Base-by-base conservation (phyloP, 1,140 invertebrate species). In the Plectrocnemia conspersa region DNA sequence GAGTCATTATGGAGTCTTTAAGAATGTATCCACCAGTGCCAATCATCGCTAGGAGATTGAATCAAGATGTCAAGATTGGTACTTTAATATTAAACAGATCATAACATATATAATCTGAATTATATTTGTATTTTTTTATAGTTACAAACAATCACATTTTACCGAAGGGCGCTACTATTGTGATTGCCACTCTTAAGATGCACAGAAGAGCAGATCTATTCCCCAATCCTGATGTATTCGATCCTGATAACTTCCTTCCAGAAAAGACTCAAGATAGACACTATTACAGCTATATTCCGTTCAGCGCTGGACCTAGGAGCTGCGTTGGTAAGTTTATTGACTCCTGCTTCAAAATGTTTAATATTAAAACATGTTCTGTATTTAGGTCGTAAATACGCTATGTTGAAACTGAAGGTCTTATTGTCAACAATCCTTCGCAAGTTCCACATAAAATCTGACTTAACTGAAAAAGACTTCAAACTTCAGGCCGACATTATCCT, bases 21-120 rank as follows among this genome's bases (percentile, higher is more conserved):
- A 79, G 89, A 41, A 77, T 93, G 75, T 93, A 85, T 62, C 91
- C 91, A 56, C 88, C 89, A 41, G 90, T 93, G 46, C 89, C 89
- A 0, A 66, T 88, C 13, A 87, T 91, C 61, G 85, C 82, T 16
- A 80, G 89, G 45, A 77, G 85, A 61, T 66, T 89, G 32, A 82
- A 83, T 35, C 78, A 84, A 63, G 85, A 89, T 62, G 65, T 85
- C 19, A 79, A 80, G 70, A 66, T 85, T 29, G 76, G 80, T 82
- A 67, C 32, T 16, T 18, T 4, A 13, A 3, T 44, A 48, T n/a
- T 33, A 21, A 15, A 9, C 23, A n/a, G n/a, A 13, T 42, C 42
- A 40, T 35, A 18, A 10, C 38, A 56, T 29, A 13, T 63, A 33
- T 41, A 11, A 22, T 33, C 33, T 46, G 24, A 42, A 16, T 41